Evolutionary conservation across 1,140 invertebrate species (phyloP).

Genomic region (Drosophila santomea): DNA sequence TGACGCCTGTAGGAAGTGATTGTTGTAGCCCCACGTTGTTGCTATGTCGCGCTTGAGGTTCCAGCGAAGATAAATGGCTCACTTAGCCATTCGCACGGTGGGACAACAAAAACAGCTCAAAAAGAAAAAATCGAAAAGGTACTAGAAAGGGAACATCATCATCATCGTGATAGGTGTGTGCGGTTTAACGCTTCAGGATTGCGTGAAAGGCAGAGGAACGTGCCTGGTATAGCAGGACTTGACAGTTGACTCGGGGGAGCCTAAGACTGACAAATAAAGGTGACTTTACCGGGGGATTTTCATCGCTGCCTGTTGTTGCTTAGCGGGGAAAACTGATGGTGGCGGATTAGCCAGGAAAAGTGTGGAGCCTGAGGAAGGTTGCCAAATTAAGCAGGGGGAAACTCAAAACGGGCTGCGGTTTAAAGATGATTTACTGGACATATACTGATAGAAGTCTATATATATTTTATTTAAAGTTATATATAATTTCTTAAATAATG

Average conservation of each 20-base stretch:
- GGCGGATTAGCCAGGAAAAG: conserved; percentile 42
- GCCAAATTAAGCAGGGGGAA: conserved; percentile 7
- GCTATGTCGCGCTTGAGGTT: conserved; percentile 79
- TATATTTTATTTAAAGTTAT: no score
- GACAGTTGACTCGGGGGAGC: conserved; percentile 49
- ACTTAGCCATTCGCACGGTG: conserved; percentile 67
- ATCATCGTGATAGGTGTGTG: conserved; percentile 74
- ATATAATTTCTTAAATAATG: no score
- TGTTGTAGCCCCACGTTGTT: conserved; percentile 39
- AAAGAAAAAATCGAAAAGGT: conserved; percentile 22
- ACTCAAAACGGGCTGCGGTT: no score
- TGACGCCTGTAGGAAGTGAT: conserved; percentile 78
- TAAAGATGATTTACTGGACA: neutral
- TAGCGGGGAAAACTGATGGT: conserved; percentile 47
- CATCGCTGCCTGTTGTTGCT: conserved; percentile 3
- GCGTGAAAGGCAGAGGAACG: conserved; percentile 52
- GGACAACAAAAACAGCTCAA: conserved; percentile 26
- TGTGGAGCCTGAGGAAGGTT: neutral
- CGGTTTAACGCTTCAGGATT: conserved; percentile 74
- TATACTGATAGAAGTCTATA: neutral
- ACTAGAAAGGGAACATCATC: conserved; percentile 27
- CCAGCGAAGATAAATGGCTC: conserved; percentile 83
- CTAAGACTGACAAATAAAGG: conserved; percentile 81
- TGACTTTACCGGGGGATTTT: conserved; percentile 66
- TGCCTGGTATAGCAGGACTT: conserved; percentile 41